Base-by-base conservation (phyloP, 2,797 vertebrate genomes). In the Neopelma chrysocephalum region DNA sequence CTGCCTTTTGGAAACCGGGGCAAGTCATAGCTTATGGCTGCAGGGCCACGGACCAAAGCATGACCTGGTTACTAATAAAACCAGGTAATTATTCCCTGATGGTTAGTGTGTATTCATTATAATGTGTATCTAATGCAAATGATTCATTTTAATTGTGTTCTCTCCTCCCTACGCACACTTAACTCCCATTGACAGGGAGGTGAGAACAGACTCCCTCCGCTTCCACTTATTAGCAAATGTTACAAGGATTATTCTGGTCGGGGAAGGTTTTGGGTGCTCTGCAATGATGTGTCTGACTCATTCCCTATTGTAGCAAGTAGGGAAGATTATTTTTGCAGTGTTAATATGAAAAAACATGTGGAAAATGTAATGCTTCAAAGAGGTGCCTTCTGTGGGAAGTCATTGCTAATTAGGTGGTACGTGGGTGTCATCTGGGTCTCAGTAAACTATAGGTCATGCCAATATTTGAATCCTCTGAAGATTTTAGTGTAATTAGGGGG, bases 381-480 rank as follows among this genome's bases (percentile, higher is more conserved):
- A 90, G 54, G 54, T 93, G 73, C 57, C 77, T 94, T 93, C 89
- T 80, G 80, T 65, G 82, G 79, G 89, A 97, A 97, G 83, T 96
- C 88, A 87, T 43, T 73, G 83, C 86, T 97, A 97, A 97, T 97
- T 95, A 96, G 83, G 81, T 83, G 69, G 65, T 89, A 89, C 6
- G 83, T 94, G 81, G 94, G 95, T 93, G 93, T 94, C 88, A 94
- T 92, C 70, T 89, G 72, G 93, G 94, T 87, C 94, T 81, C 75
- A 40, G 57, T 83, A 94, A 96, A 94, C 95, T 91, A 87, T 93
- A 96, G 95, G 96, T 96, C 94, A 94, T 85, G 90, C 83, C 95
- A 97, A 94, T 95, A 96, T 97, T 96, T 96, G 79, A 97, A 94
- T 93, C 62, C 83, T 81, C 90, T 87, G 75, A 93, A 81, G 88